A percentile compares a stretch with the other conserved stretches of the same genome.
Evolutionary conservation across 35 echinoderm and acorn worm genomes (phyloP).

Genomic region (Heliocidaris tuberculata): DNA sequence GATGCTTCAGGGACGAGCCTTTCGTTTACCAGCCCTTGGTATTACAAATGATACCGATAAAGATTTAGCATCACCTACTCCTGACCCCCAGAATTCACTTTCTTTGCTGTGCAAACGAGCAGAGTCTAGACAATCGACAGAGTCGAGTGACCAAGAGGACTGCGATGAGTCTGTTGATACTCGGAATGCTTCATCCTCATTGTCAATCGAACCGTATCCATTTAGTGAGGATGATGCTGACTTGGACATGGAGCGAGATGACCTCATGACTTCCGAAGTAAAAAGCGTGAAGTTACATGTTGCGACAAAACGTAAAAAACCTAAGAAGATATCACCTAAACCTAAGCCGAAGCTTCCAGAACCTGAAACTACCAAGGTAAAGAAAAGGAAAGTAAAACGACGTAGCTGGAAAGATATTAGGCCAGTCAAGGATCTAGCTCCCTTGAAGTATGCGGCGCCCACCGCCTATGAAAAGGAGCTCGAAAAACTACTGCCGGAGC

Average conservation of each 20-base stretch:
- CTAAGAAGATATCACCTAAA: neutral
- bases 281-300: neutral
- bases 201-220: conserved; percentile 58
- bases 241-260: neutral
- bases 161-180: neutral
- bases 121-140: too few relatives aligned
- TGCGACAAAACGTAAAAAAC: conserved; percentile 46
- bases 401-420: neutral
- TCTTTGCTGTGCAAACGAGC: neutral
- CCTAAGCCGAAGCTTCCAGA: neutral
- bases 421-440: neutral
- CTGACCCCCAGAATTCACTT: neutral
- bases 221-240: neutral
- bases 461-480: conserved; percentile 48
- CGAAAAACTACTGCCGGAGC: conserved; percentile 45
- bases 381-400: neutral
- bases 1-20: neutral
- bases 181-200: neutral
- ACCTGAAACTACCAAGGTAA: neutral
- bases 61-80: neutral
- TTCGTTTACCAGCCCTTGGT: neutral
- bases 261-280: neutral
- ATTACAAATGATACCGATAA: neutral
- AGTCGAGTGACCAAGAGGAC: neutral
- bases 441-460: neutral